Base-by-base conservation (phyloP, 2,797 vertebrate species). In the Nannoperca obscura region DNA sequence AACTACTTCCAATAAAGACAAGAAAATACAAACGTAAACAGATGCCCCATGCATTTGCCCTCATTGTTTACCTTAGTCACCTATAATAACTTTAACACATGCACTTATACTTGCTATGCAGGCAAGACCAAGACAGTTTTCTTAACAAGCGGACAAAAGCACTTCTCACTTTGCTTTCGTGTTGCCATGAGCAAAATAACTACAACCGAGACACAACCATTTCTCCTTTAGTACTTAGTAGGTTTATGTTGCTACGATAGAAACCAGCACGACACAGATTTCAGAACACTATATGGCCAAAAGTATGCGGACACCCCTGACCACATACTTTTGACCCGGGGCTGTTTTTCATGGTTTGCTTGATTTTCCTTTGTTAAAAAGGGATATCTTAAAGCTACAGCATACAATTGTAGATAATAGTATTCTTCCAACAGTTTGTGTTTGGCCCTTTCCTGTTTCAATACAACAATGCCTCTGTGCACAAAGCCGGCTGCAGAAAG, bases 41-140 rank as follows among this genome's bases (percentile, higher is more conserved):
- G 12, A 50, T 0, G 47, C 40, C 65, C 64, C 83, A 89, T 78
- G 85, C 68, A 85, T 65, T 42, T 40, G 22, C 22, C 70, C 14
- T 61, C 13, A 57, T 15, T 38, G 24, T 65, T 74, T n/a, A 73
- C 67, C 60, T 54, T 32, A 76, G 34, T 49, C 59, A 80, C 58
- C 50, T 68, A 71, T 17, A 69, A 49, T 19, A 12, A 27, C 74
- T 80, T 82, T 76, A 83, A 88, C 57, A 78, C 89, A 89, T 91
- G 91, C 89, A 94, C 79, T 85, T 84, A 82, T 9, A 82, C 77
- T 77, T 79, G 7, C 84, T 88, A 91, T 8, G 30, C 53, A 89
- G 40, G 73, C 76, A 85, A 42, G 60, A 78, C 78, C 70, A 40
- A 68, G 22, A 75, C 19, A 55, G 32, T 40, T 70, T 17, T 59